Percentiles rank a stretch among this genome's conserved stretches.
Evolutionary conservation across 2,888 invertebrate species (phyloP).

Genomic region (Halictus ligatus): DNA sequence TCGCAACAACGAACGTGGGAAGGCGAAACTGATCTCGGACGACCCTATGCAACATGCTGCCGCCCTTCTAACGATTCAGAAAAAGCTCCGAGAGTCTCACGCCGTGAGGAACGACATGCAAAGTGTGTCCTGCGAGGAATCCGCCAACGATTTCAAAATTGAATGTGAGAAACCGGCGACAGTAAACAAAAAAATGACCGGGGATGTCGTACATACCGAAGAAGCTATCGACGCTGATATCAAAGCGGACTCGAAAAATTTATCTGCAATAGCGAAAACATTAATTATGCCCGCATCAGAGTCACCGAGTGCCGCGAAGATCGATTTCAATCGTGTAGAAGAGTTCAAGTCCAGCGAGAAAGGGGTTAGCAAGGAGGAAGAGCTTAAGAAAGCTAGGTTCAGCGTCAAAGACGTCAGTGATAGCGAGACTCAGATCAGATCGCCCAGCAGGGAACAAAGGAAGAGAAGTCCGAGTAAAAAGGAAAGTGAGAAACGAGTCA

Average conservation of each 20-base stretch:
- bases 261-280: constrained; percentile 36
- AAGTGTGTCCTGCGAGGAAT: constrained; percentile 8
- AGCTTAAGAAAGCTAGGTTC: constrained; percentile 36
- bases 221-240: constrained; percentile 31
- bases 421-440: constrained; percentile 53
- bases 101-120: constrained; percentile 28
- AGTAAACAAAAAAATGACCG: neutral
- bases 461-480: constrained; percentile 73
- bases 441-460: constrained; percentile 70
- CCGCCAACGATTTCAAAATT: constrained; percentile 42
- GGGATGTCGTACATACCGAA: neutral
- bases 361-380: constrained; percentile 33
- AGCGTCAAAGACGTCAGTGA: constrained; percentile 57
- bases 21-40: constrained; percentile 58
- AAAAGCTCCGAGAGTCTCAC: constrained; percentile 62
- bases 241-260: constrained; percentile 50
- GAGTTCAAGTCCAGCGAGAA: constrained; percentile 42
- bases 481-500: constrained; percentile 71
- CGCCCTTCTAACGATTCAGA: constrained; percentile 63
- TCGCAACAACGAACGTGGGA: constrained; percentile 62
- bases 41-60: constrained; percentile 60
- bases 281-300: constrained; percentile 29
- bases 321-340: constrained; percentile 34
- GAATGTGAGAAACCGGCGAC: constrained; percentile 25
- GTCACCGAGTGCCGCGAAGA: constrained; percentile 38